A percentile compares a stretch with the other conserved stretches of the same genome.
Conservation (phyloP, 2,888 invertebrate species). For the Erpobdella octoculata region DNA sequence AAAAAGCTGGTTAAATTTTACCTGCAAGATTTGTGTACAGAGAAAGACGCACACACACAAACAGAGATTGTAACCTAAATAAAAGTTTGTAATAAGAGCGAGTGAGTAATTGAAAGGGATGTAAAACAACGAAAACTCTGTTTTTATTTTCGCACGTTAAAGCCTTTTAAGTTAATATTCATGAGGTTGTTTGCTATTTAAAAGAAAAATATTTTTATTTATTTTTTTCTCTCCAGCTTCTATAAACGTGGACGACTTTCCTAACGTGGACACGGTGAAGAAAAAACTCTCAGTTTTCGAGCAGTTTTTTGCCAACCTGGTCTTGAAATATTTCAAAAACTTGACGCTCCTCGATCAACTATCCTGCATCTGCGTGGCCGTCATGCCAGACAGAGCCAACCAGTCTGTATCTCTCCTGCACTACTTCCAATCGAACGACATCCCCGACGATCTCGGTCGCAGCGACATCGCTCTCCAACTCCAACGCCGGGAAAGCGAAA, state of each 20-base stretch:
- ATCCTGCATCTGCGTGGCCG: conserved; percentile 25
- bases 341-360: conserved; percentile 29
- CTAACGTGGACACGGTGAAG: conserved; percentile 8
- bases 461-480: not conserved
- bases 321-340: conserved; percentile 27
- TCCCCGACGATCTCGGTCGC: conserved; percentile 1
- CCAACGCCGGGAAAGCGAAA: too few relatives aligned
- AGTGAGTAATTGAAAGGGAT: too few relatives aligned
- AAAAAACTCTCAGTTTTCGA: conserved; percentile 26
- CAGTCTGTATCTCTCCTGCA: conserved; percentile 13
- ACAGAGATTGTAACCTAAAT: too few relatives aligned
- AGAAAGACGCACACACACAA: too few relatives aligned
- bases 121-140: not conserved
- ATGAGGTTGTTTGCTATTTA: not conserved
- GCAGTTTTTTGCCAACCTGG: conserved; percentile 21
- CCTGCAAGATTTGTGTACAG: too few relatives aligned
- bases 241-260: conserved; percentile 29
- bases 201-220: not conserved
- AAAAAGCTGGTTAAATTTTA: too few relatives aligned
- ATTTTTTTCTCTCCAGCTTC: not conserved
- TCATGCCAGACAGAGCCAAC: conserved; percentile 30
- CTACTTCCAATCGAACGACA: not conserved
- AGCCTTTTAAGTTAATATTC: not conserved
- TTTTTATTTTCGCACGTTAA: not conserved
- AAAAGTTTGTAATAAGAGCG: too few relatives aligned